These are phyloP conservation scores for Ptychobarbus kaznakovi DNA, from an alignment of 2,797 vertebrate species.

Conservation along the genomic window DNA sequence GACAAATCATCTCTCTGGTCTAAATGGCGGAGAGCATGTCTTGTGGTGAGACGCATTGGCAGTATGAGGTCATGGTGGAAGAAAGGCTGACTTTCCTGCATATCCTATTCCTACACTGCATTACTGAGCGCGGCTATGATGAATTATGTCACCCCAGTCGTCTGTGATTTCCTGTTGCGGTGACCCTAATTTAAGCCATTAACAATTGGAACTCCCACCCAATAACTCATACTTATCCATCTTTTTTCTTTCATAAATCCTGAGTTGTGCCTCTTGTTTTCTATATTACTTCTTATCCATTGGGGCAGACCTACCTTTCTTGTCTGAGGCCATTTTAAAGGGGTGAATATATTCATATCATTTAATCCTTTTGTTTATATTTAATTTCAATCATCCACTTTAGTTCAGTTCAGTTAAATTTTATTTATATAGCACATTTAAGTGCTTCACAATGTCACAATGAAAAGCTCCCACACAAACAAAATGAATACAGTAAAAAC, in stretches of 20 bases:
- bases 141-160: conserved; percentile 55
- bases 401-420: too few relatives aligned
- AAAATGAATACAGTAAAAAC: too few relatives aligned
- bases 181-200: conserved; percentile 59
- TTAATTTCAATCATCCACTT: background rate
- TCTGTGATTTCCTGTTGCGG: conserved; percentile 56
- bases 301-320: conserved; percentile 30
- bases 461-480: too few relatives aligned
- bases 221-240: conserved; percentile 51
- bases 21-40: conserved; percentile 54
- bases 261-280: background rate
- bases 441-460: too few relatives aligned
- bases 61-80: conserved; percentile 60
- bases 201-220: conserved; percentile 56
- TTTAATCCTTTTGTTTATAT: background rate
- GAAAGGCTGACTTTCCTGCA: conserved; percentile 54
- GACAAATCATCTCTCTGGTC: conserved; percentile 59
- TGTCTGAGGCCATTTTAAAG: conserved; percentile 34
- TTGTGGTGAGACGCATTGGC: conserved; percentile 61
- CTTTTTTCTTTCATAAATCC: conserved; percentile 37
- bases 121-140: conserved; percentile 57
- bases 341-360: background rate
- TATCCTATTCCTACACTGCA: conserved; percentile 56
- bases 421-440: too few relatives aligned
- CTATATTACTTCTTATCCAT: background rate